Evolutionary conservation across 2,797 vertebrate species (phyloP).

Genomic region (Protosalanx chinensis): DNA sequence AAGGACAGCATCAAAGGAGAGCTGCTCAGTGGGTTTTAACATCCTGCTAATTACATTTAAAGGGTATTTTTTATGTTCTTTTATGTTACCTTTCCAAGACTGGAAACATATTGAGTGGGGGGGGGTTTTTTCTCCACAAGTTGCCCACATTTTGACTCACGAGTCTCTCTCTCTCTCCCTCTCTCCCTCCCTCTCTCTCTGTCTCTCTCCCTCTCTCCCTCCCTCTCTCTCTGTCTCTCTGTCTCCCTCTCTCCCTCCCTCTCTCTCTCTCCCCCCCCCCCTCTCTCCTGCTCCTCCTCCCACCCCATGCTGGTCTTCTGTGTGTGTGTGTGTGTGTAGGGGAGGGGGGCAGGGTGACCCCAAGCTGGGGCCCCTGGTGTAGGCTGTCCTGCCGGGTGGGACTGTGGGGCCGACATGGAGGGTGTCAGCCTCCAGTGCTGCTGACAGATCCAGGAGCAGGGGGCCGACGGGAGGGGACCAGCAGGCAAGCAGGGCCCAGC

Average conservation of each 20-base stretch:
- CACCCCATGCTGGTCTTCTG: background rate
- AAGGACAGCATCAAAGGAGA: slow-evolving; percentile 50
- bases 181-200: too few relatives aligned
- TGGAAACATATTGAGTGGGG: slow-evolving; percentile 21
- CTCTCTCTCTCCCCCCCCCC: too few relatives aligned
- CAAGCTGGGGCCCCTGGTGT: slow-evolving; percentile 16
- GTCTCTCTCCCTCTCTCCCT: too few relatives aligned
- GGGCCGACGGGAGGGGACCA: slow-evolving; percentile 25
- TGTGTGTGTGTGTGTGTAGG: background rate
- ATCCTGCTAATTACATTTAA: slow-evolving; percentile 50
- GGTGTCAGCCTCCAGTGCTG: slow-evolving; percentile 26
- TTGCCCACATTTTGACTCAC: slow-evolving; percentile 12
- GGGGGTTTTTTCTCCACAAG: slow-evolving; percentile 25
- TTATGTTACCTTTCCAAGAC: slow-evolving; percentile 36
- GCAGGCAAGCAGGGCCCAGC: background rate
- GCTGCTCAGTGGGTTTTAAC: slow-evolving; percentile 35
- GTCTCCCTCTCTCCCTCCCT: too few relatives aligned
- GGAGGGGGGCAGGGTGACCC: slow-evolving; percentile 6
- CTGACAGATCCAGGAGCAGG: slow-evolving; percentile 28
- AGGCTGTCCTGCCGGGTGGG: slow-evolving; percentile 10
- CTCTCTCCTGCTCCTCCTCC: background rate
- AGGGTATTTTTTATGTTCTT: slow-evolving; percentile 39
- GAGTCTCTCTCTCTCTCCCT: background rate
- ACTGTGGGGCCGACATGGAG: slow-evolving; percentile 31
- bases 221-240: too few relatives aligned